Conservation (phyloP, 2,797 vertebrate species). For the Hyperoplus lanceolatus region DNA sequence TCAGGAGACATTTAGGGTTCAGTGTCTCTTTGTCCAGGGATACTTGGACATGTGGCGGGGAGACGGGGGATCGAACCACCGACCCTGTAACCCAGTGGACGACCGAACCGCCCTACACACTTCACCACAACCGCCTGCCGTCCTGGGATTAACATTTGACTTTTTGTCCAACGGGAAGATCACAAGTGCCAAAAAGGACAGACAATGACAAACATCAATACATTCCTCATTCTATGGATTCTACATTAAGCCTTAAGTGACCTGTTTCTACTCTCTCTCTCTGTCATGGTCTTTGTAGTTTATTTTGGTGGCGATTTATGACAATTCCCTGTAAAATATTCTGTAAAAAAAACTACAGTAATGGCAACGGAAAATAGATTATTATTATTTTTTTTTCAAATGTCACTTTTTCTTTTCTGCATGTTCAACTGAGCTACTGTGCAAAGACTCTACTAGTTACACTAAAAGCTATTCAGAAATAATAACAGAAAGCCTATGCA, state of each 20-base stretch:
- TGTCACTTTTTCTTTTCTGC: neutral
- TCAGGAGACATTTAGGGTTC: no score
- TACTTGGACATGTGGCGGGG: no score
- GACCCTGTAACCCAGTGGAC: no score
- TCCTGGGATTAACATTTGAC: no score
- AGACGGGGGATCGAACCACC: no score
- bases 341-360: neutral
- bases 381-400: no score
- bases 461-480: neutral
- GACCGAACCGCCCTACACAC: no score
- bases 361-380: no score
- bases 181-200: conserved; percentile 71
- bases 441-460: neutral
- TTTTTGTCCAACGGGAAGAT: conserved; percentile 40
- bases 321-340: neutral
- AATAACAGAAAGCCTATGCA: neutral
- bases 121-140: no score
- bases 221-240: conserved; percentile 53
- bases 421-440: neutral
- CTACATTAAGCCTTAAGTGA: conserved; percentile 56
- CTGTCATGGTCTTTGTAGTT: conserved; percentile 13
- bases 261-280: conserved; percentile 28
- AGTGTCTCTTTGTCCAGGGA: no score
- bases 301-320: neutral
- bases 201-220: conserved; percentile 1